Base-by-base conservation (phyloP, 2,888 invertebrate genomes). In the Craniophora ligustri region DNA sequence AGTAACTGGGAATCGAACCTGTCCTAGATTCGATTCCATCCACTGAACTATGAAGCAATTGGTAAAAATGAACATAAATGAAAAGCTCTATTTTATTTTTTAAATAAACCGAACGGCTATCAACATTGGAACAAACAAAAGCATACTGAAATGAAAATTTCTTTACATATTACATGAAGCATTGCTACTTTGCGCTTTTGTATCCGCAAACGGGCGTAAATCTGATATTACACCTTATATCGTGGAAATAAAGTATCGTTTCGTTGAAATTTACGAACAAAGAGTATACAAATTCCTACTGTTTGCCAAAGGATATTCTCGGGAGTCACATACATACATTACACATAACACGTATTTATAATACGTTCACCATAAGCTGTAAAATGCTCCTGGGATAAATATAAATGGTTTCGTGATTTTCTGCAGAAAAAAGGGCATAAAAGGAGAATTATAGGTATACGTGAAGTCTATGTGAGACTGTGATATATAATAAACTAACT, bases 261-360 rank as follows among this genome's bases (percentile, higher is more conserved):
- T 56, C 39, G 23, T 36, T 47, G 21, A 53, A 31, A 50, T 55
- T 57, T 41, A 35, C 34, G 19, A 46, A 60, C 47, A 71, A 62
- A 55, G 56, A 49, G 51, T 28, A 35, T 36, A 51, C 44, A 41
- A 55, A 72, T 57, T 75, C 61, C 54, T 64, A 54, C 41, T 56
- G 59, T 67, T 56, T 65, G 69, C 59, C 75, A 68, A 75, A 75
- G 65, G 45, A 62, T 63, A 65, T 65, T 72, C 75, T 46, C 69
- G 5, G 6, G 69, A 47, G 72, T 53, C 55, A 19, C 53, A 68
- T 70, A 65, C 59, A 60, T 62, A 64, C 32, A 64, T 64, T 72
- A 56, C 46, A 64, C 31, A 56, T 62, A 54, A 68, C 59, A 72
- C 41, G 68, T 67, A 67, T 75, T 72, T 65, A 65, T 72, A 65